These are phyloP conservation scores for Agelas oroides DNA, from an alignment of 37 sponge, comb jelly and placozoan species.

Conservation along the genomic window DNA sequence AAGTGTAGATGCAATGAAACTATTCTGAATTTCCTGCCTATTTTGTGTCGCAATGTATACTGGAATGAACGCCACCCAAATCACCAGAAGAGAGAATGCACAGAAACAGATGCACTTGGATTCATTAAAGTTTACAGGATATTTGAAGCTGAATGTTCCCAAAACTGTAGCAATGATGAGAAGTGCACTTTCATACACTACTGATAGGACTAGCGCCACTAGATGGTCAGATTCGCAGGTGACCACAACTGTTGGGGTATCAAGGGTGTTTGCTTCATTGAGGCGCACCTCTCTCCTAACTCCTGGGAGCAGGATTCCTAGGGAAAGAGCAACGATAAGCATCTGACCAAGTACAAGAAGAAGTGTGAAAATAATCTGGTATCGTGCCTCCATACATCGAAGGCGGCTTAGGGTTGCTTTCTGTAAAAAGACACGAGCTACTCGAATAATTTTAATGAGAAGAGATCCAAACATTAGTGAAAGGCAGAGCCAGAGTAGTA, in stretches of 20 bases:
- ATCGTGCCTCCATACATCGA: background rate
- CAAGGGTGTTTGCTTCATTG: background rate
- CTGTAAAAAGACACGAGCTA: constrained; percentile 57
- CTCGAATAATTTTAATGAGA: constrained; percentile 65
- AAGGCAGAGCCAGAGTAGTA: constrained; percentile 58
- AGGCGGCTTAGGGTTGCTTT: background rate
- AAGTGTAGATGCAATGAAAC: constrained; percentile 12
- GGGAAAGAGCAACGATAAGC: constrained; percentile 42
- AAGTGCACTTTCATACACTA: constrained; percentile 45
- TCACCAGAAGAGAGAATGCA: constrained; percentile 51
- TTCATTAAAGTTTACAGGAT: constrained; percentile 76
- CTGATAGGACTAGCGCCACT: constrained; percentile 6
- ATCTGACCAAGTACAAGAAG: constrained; percentile 49
- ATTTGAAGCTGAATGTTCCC: constrained; percentile 45
- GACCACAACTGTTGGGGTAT: constrained; percentile 34
- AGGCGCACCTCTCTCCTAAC: background rate
- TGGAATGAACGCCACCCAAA: constrained; percentile 58
- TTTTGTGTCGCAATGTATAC: constrained; percentile 34
- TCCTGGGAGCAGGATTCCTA: constrained; percentile 16
- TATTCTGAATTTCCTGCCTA: constrained; percentile 5
- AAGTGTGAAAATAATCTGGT: constrained; percentile 66
- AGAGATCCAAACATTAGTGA: constrained; percentile 72
- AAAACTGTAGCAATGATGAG: constrained; percentile 46
- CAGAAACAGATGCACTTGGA: constrained; percentile 49
- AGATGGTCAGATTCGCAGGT: constrained; percentile 29